These are phyloP conservation scores for Leuctra nigra DNA, from an alignment of 2,888 invertebrate species.

Conservation along the genomic window DNA sequence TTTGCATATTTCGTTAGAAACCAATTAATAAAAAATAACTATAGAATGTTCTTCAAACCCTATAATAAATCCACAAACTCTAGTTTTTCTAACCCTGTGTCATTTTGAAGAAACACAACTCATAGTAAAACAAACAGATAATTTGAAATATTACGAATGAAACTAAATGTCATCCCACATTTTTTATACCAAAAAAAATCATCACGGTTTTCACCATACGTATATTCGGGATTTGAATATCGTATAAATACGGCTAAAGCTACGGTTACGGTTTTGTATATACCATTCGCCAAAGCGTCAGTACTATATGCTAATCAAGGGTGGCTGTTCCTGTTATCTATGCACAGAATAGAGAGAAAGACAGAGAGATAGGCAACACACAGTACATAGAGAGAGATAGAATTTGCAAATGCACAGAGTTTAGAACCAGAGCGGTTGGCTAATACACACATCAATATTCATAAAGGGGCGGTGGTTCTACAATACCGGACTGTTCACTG, in stretches of 20 bases:
- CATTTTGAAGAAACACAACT: no score
- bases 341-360: constrained; percentile 2
- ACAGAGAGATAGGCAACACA: not conserved
- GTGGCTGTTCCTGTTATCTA: not conserved
- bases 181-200: not conserved
- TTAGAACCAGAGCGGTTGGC: constrained; percentile 3
- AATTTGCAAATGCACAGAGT: not conserved
- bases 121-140: no score
- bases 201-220: not conserved
- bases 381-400: not conserved
- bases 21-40: no score
- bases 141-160: no score
- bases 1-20: no score
- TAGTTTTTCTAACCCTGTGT: no score
- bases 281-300: no score
- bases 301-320: no score
- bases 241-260: no score
- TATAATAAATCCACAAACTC: no score
- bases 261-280: no score
- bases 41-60: no score
- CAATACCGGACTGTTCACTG: not conserved
- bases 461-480: constrained; percentile 10
- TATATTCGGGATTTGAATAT: not conserved
- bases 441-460: constrained; percentile 19
- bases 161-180: not conserved